Conservation (phyloP, 2,888 invertebrate genomes). For the Mimumesa dahlbomi region DNA sequence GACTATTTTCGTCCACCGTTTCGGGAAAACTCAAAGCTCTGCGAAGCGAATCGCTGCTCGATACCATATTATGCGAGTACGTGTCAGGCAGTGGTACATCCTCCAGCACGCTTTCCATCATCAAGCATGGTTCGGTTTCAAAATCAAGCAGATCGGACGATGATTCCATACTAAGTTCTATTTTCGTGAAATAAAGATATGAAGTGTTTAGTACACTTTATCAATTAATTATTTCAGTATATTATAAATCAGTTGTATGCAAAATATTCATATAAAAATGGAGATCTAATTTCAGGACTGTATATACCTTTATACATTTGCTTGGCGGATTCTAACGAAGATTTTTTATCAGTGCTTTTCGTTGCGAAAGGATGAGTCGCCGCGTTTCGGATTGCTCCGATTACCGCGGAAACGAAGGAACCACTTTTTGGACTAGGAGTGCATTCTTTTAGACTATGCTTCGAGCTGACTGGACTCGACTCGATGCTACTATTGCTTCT, state of each 20-base stretch:
- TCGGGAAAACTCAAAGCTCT: constrained; percentile 77
- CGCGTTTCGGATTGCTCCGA: constrained; percentile 86
- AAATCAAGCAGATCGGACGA: constrained; percentile 89
- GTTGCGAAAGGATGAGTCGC: constrained; percentile 78
- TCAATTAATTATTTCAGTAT: no score
- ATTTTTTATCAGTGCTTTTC: constrained; percentile 69
- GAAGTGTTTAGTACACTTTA: neutral
- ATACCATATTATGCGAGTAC: constrained; percentile 86
- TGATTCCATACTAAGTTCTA: constrained; percentile 84
- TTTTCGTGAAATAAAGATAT: neutral
- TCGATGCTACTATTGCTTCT: constrained; percentile 87
- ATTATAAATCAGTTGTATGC: neutral
- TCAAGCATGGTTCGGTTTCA: constrained; percentile 90
- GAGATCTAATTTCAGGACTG: neutral
- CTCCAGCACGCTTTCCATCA: constrained; percentile 89
- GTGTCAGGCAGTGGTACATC: constrained; percentile 85
- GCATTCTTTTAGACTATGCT: constrained; percentile 77
- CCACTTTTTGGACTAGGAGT: constrained; percentile 84
- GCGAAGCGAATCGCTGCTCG: constrained; percentile 82
- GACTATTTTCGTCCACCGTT: constrained; percentile 69
- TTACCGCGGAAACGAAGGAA: constrained; percentile 87
- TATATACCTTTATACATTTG: constrained; percentile 74
- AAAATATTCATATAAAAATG: no score
- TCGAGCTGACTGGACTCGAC: constrained; percentile 82
- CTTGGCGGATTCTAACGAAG: constrained; percentile 68